Base-by-base conservation (phyloP, 2,888 invertebrate genomes). In the Exephanes ischioxanthus region DNA sequence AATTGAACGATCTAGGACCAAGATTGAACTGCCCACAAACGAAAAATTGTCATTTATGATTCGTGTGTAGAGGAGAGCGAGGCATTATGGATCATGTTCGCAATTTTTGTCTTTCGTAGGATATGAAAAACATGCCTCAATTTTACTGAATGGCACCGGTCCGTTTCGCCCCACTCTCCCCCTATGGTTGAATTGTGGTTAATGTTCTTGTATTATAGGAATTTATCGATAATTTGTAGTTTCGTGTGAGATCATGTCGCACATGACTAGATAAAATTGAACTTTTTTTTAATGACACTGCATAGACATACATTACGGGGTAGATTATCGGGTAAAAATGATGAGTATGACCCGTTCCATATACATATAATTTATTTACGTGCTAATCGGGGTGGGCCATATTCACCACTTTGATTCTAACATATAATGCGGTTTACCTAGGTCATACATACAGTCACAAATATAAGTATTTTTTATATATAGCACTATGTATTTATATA, bases 361-460 rank as follows among this genome's bases (percentile, higher is more conserved):
- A 4, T 48, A 48, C 45, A 16, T 48, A 48, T 48, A 48, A 48
- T 41, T 11, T 9, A 41, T 41, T 41, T 11, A 41, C 41, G 11
- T 41, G 41, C 41, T 41, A 41, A 41, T 41, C 11, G 41, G 41
- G 41, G 41, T 41, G 41, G 41, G 41, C 14, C 45, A 48, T 48
- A 48, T 48, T 48, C 45, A 48, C 45, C 16, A 48, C 45, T 48
- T 48, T 48, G 45, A 48, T 48, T 48, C 14, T 45, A 11, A 71
- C 51, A 71, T 82, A 70, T 33, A 30, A 83, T 79, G 83, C 73
- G 48, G n/a, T 68, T 51, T 6, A 73, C 58, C 61, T 70, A 30
- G 70, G 37, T 63, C 37, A 68, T 63, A 61, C 14, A 70, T 51
- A 48, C 45, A 48, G 16, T 48, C 45, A 48, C 45, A 48, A 61